Percentiles rank a stretch among this genome's conserved stretches.
Conservation (phyloP, 2,888 invertebrate species). For the Keiferia lycopersicella region DNA sequence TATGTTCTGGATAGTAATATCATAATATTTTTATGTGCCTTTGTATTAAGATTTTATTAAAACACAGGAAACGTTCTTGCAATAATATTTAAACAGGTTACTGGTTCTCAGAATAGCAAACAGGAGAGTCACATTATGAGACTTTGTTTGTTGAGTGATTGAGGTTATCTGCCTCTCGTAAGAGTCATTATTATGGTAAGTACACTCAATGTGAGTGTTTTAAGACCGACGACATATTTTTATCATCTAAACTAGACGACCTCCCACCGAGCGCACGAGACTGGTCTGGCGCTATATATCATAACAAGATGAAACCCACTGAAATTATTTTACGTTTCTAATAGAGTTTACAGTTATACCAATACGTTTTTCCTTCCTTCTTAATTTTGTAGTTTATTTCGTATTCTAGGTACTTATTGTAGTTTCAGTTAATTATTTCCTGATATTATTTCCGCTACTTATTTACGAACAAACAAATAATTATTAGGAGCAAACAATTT, state of each 20-base stretch:
- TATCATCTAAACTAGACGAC: background rate
- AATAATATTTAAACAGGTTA: background rate
- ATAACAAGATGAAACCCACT: too few relatives aligned
- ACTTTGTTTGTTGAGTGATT: constrained; percentile 3
- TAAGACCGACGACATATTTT: background rate
- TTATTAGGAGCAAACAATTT: too few relatives aligned
- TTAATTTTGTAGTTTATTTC: too few relatives aligned
- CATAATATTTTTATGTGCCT: background rate
- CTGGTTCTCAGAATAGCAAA: background rate
- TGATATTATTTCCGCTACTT: too few relatives aligned
- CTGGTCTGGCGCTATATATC: background rate
- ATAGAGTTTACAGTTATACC: too few relatives aligned
- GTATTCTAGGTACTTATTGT: too few relatives aligned
- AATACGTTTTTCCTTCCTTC: too few relatives aligned
- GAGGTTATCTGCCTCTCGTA: constrained; percentile 1
- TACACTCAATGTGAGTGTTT: background rate
- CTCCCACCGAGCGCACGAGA: background rate
- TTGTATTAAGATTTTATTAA: background rate
- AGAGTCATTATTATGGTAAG: background rate
- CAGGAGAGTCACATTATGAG: background rate
- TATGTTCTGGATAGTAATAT: background rate
- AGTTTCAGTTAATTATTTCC: too few relatives aligned
- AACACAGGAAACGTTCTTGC: background rate
- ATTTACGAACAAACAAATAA: too few relatives aligned
- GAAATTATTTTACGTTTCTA: too few relatives aligned